Base-by-base conservation (phyloP, 2,113 vertebrate species). In the Ochotona princeps region DNA sequence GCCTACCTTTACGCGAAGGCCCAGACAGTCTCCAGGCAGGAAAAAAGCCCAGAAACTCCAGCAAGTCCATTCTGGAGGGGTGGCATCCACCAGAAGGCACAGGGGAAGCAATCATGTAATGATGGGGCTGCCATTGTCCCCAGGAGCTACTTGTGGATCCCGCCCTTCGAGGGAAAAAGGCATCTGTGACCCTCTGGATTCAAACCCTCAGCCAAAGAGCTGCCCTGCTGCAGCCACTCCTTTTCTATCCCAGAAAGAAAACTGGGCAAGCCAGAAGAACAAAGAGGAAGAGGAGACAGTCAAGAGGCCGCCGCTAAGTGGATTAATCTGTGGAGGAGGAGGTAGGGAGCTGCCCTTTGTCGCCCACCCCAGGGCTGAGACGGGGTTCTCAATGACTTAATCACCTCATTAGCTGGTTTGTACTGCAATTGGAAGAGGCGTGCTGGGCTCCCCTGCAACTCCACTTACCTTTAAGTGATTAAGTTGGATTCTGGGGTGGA, bases 371-470 rank as follows among this genome's bases (percentile, higher is more conserved):
- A 97, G 97, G 97, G 96, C 97, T 98, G 98, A 98, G 97, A 2
- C 67, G 6, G 14, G 67, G 96, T 98, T 98, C 98, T 98, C 98
- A 99, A 99, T 99, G 98, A 99, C 98, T 99, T 99, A 99, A 99
- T 99, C 98, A 97, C 98, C 98, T 99, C 98, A 99, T 99, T 99
- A 99, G 98, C 97, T 97, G 98, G 98, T 98, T 98, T 98, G 98
- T 98, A 97, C 98, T 98, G 97, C 98, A 97, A 98, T 98, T 96
- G 97, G 97, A 95, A 97, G 97, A 97, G 96, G 98, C 98, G 96
- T 97, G 97, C 97, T 97, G 97, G 98, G 98, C 97, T 98, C 97
- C 98, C 98, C 98, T 98, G 97, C 98, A 97, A 98, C 98, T 96
- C 98, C 75, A 74, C 84, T 94, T 96, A 96, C 97, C 97, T 98